A percentile compares a stretch with the other conserved stretches of the same genome.
Evolutionary conservation across 2,888 invertebrate genomes (phyloP).

Genomic region (Tiliacea aurago): DNA sequence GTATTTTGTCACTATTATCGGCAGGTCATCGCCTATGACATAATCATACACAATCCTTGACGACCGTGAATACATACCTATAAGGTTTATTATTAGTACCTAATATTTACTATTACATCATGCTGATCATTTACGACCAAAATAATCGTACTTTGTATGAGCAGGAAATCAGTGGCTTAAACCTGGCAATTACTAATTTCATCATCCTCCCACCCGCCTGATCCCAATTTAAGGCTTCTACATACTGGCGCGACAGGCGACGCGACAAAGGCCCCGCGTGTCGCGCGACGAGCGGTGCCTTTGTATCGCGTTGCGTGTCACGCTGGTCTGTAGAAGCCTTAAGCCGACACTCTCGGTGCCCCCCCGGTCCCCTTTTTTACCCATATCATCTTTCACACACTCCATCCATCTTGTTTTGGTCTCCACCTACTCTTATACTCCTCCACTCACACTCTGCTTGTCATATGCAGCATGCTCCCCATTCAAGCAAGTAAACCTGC

Average conservation of each 20-base stretch:
- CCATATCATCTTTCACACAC: neutral
- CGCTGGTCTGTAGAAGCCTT: too few species aligned
- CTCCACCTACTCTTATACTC: neutral
- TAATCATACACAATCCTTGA: constrained; percentile 10
- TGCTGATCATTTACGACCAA: neutral
- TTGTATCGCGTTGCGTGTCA: too few species aligned
- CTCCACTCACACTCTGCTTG: neutral
- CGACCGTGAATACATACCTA: neutral
- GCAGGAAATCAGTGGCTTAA: neutral
- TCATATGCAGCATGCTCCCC: too few species aligned
- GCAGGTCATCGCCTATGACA: neutral
- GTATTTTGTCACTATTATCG: neutral
- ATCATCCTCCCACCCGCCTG: neutral
- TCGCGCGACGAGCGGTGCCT: too few species aligned
- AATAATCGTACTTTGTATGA: neutral
- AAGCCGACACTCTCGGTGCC: too few species aligned
- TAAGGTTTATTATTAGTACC: neutral
- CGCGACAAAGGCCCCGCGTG: too few species aligned
- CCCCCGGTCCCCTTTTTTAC: neutral
- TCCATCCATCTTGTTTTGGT: neutral
- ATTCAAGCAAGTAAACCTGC: too few species aligned
- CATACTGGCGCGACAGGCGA: too few species aligned
- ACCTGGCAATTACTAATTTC: neutral
- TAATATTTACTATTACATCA: constrained; percentile 3
- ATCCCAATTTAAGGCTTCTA: too few species aligned